These are phyloP conservation scores for Drosophila demipolita DNA, from an alignment of 2,888 invertebrate genomes.

Conservation along the genomic window DNA sequence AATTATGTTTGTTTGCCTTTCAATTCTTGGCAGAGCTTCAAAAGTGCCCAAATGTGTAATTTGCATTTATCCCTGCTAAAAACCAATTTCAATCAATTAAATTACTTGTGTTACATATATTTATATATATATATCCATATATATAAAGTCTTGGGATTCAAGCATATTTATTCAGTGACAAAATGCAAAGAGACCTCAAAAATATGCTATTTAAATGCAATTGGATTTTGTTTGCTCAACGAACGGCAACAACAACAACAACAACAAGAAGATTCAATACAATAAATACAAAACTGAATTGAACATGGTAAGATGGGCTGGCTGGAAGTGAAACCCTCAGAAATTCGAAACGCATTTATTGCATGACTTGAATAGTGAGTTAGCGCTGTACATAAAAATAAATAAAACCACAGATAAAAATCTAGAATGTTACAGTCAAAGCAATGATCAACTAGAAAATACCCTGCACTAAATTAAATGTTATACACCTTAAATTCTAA, in stretches of 20 bases:
- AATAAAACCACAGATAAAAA: slow-evolving; percentile 14
- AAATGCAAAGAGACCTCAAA: slow-evolving; percentile 52
- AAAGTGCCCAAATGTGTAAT: slow-evolving; percentile 13
- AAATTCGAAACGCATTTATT: slow-evolving; percentile 63
- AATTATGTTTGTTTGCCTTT: slow-evolving; percentile 19
- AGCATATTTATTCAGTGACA: slow-evolving; percentile 18
- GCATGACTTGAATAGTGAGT: slow-evolving; percentile 56
- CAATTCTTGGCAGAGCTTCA: slow-evolving; percentile 24
- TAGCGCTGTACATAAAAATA: slow-evolving; percentile 5
- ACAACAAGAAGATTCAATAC: slow-evolving; percentile 28
- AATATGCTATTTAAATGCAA: slow-evolving; percentile 62
- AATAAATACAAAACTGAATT: slow-evolving; percentile 34
- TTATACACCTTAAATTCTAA: too few species aligned
- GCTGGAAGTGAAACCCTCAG: slow-evolving; percentile 29
- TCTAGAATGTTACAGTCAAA: not conserved
- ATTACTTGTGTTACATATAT: slow-evolving; percentile 10
- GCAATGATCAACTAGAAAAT: not conserved
- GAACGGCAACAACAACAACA: slow-evolving; percentile 34
- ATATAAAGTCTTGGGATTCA: slow-evolving; percentile 20
- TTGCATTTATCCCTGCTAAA: slow-evolving; percentile 18
- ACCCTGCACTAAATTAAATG: not conserved
- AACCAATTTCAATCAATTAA: slow-evolving; percentile 61
- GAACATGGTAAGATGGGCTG: slow-evolving; percentile 1
- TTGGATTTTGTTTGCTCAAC: slow-evolving; percentile 61
- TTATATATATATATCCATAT: not conserved